Conservation (phyloP, 2,113 vertebrate genomes). For the Cariama cristata region DNA sequence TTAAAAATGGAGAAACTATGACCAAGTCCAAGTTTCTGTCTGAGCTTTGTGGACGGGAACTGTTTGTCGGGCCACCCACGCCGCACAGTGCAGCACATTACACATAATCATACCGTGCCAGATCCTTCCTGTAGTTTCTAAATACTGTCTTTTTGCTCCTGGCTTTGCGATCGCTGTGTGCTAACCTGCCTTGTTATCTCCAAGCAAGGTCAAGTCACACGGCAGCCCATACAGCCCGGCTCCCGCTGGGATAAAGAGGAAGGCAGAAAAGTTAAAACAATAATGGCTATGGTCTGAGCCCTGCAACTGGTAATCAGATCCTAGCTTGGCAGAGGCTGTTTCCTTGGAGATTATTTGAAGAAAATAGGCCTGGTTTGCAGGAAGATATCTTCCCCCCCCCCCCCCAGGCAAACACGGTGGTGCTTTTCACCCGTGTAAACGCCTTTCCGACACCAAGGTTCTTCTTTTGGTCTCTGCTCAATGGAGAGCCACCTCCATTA, state of each 20-base stretch:
- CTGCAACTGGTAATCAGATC: slow-evolving; percentile 79
- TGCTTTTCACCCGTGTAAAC: slow-evolving; percentile 33
- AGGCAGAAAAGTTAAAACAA: slow-evolving; percentile 82
- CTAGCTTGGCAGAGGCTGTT: slow-evolving; percentile 71
- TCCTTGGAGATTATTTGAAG: slow-evolving; percentile 80
- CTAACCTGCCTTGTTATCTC: slow-evolving; percentile 78
- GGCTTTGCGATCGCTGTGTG: slow-evolving; percentile 66
- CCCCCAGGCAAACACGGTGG: slow-evolving; percentile 37
- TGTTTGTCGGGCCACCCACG: slow-evolving; percentile 28
- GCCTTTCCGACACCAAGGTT: slow-evolving; percentile 40
- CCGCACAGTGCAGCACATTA: slow-evolving; percentile 55
- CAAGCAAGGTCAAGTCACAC: slow-evolving; percentile 76
- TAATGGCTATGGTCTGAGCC: slow-evolving; percentile 79
- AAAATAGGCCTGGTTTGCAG: slow-evolving; percentile 76
- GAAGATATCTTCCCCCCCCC: background rate
- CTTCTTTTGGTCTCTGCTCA: background rate
- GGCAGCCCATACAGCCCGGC: slow-evolving; percentile 52
- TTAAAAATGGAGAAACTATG: slow-evolving; percentile 9
- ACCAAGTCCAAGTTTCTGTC: slow-evolving; percentile 15
- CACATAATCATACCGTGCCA: slow-evolving; percentile 60
- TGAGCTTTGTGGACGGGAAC: background rate
- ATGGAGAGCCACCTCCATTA: background rate
- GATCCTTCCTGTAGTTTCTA: slow-evolving; percentile 77
- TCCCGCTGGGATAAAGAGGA: slow-evolving; percentile 82
- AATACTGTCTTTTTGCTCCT: slow-evolving; percentile 78